Base-by-base conservation (phyloP, 2,113 vertebrate species). In the Willisornis vidua region DNA sequence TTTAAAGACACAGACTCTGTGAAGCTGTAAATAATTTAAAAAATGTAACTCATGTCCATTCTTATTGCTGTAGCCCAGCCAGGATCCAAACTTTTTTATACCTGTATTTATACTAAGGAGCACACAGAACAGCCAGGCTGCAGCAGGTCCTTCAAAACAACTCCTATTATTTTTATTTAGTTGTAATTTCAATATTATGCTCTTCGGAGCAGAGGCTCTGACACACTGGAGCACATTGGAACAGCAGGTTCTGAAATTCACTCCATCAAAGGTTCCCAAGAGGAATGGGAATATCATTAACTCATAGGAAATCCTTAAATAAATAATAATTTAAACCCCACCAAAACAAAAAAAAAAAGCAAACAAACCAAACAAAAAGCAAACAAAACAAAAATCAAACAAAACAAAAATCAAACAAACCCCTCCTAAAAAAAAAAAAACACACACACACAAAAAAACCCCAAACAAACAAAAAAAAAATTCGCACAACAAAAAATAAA, bases 11-110 rank as follows among this genome's bases (percentile, higher is more conserved):
- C 62, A 83, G 74, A 76, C 45, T 66, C 70, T 39, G 51, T 68
- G 49, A 88, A 88, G 39, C 65, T 92, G 59, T 96, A 97, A 97
- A 97, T 97, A 96, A 97, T 97, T 97, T 92, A 94, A 80, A 95
- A 90, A 97, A 87, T 80, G 43, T 94, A 93, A 93, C 95, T 89
- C 63, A 37, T 37, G 75, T 92, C 93, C 72, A 4, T 83, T 68
- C 55, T 91, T 93, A 79, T 39, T 89, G 59, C 85, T 82, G 54
- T 43, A 96, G 84, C 57, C 89, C 77, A 93, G 33, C 54, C 75
- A 85, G 45, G 74, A 91, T 92, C 84, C 85, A 89, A 95, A 95
- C 49, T 85, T 85, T 93, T 89, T 87, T 70, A 43, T 80, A 59
- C 49, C 33, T 35, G 33, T 91, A 45, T 92, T 93, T 85, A 82